Evolutionary conservation across 2,113 vertebrate species (phyloP), one percentile per base, ranked within the genome.

Genomic region (Holacanthus passer): DNA sequence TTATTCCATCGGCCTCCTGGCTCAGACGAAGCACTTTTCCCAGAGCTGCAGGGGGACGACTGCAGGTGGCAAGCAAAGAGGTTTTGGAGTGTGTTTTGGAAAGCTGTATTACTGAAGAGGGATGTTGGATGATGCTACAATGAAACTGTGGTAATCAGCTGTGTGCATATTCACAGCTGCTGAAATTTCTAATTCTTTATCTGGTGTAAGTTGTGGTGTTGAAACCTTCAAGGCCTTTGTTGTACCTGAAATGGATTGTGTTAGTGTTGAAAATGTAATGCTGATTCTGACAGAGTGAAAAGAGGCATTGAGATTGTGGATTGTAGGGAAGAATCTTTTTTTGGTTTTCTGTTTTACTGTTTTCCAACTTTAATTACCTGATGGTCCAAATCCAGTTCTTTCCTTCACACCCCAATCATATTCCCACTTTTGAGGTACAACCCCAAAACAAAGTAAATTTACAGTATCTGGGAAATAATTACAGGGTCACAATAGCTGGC

Each of bases 221-320:
- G 16, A 72, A 91, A 92, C 90, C 91, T 93, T 79, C 22, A 17
- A 63, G 1, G 35, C 47, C 22, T 17, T 60, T n/a, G n/a, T n/a
- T n/a, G n/a, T n/a, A n/a, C n/a, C n/a, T n/a, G n/a, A n/a, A n/a
- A n/a, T n/a, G n/a, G n/a, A n/a, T n/a, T n/a, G n/a, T n/a, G n/a
- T n/a, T n/a, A n/a, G n/a, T n/a, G n/a, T n/a, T n/a, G n/a, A n/a
- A n/a, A n/a, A n/a, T n/a, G n/a, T n/a, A n/a, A n/a, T n/a, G n/a
- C n/a, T n/a, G 11, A 72, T 37, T 53, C 27, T 72, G 55, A 62
- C 27, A 20, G 35, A 69, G n/a, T 14, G 8, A 65, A 71, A 47
- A 50, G 45, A 66, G 31, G 11, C 17, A 41, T 14, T 43, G 45
- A 58, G 39, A 12, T 16, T 35, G 19, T 19, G 7, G 7, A 47